Evolutionary conservation across 2,888 invertebrate species (phyloP).

Genomic region (Eristalinus sepulchralis): DNA sequence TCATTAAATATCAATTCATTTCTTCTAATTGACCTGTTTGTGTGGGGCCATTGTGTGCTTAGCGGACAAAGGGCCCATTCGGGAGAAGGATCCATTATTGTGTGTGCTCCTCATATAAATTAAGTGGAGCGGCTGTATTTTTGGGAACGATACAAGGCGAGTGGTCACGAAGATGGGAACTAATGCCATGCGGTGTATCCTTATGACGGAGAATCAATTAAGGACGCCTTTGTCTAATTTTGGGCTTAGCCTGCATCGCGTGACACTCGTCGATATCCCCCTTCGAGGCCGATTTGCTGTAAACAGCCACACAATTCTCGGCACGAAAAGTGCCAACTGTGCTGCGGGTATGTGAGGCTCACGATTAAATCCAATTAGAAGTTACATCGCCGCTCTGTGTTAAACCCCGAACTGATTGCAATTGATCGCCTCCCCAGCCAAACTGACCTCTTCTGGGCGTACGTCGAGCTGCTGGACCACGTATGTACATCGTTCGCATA

Average conservation of each 20-base stretch:
- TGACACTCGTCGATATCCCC: background rate
- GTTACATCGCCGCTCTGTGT: slow-evolving; percentile 29
- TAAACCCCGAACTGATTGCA: slow-evolving; percentile 13
- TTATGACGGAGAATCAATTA: slow-evolving; percentile 14
- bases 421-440: slow-evolving; percentile 39
- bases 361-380: slow-evolving; percentile 61
- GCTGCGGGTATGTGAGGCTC: background rate
- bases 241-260: background rate
- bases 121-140: background rate
- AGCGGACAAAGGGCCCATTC: slow-evolving; percentile 16
- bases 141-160: background rate
- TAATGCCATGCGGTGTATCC: background rate
- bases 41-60: slow-evolving; percentile 4
- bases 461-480: slow-evolving; percentile 4
- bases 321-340: background rate
- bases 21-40: slow-evolving; percentile 62
- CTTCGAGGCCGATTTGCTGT: background rate
- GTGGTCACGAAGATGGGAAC: background rate
- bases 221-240: background rate
- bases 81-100: slow-evolving; percentile 28
- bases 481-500: slow-evolving; percentile 21
- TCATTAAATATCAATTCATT: slow-evolving; percentile 68
- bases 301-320: too few relatives aligned
- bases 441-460: background rate
- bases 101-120: slow-evolving; percentile 7